Conservation (phyloP, 2,113 vertebrate species). For the Beaufortia kweichowensis region DNA sequence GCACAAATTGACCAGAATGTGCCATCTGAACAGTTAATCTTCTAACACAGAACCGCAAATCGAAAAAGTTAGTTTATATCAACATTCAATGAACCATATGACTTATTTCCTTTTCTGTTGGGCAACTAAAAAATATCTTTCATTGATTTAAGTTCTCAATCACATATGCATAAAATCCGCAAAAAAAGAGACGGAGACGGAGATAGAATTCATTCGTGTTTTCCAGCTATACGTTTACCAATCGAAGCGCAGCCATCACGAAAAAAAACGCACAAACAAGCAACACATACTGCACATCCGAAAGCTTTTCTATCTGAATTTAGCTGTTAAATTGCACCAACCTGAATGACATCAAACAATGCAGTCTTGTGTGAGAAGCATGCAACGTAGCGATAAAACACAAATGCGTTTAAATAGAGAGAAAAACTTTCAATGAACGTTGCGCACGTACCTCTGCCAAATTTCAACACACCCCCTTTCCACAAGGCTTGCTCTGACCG, state of each 20-base stretch:
- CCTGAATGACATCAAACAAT: neutral
- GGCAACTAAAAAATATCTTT: no score
- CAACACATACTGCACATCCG: neutral
- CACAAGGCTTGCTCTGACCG: constrained; percentile 57
- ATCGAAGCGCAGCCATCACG: neutral
- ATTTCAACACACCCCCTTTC: constrained; percentile 54
- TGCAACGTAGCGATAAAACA: neutral
- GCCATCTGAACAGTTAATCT: constrained; percentile 4
- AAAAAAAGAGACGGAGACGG: no score
- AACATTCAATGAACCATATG: neutral
- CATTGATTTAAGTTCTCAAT: no score
- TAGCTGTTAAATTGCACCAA: neutral
- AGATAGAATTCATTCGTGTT: no score
- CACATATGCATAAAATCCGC: no score
- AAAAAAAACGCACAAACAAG: neutral
- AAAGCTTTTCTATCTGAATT: neutral
- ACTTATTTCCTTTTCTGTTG: neutral
- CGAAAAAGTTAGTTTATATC: neutral
- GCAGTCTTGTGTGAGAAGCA: neutral
- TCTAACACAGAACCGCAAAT: neutral
- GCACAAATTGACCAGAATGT: neutral
- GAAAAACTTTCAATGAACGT: constrained; percentile 49
- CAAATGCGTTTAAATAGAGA: neutral
- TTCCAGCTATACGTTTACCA: neutral
- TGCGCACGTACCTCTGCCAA: constrained; percentile 45